Conservation (phyloP, 1,140 invertebrate species). For the Euglossa dilemma region DNA sequence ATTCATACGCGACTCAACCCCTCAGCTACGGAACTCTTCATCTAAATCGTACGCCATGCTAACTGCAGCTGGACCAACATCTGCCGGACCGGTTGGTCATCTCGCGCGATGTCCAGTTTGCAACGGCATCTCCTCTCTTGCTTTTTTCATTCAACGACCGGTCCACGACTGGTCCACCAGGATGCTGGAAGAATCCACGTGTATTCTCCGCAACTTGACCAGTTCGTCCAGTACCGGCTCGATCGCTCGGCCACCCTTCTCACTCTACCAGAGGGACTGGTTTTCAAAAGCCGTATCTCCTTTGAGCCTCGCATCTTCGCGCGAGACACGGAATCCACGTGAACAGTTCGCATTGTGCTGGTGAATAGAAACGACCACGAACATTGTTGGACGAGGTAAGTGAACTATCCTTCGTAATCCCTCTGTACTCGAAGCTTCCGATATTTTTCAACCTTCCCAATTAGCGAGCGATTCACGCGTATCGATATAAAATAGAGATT, state of each 20-base stretch:
- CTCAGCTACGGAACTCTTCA: slow-evolving; percentile 3
- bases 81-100: slow-evolving; percentile 81
- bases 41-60: slow-evolving; percentile 43
- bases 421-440: neutral
- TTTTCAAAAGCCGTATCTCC: slow-evolving; percentile 67
- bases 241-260: slow-evolving; percentile 67
- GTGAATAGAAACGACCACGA: slow-evolving; percentile 9
- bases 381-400: neutral
- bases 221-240: slow-evolving; percentile 71
- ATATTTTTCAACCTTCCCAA: neutral
- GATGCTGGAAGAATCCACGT: slow-evolving; percentile 76
- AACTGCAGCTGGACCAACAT: slow-evolving; percentile 80
- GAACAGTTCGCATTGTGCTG: slow-evolving; percentile 55
- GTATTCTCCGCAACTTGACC: slow-evolving; percentile 67
- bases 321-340: slow-evolving; percentile 51
- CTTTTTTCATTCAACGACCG: slow-evolving; percentile 58
- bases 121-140: slow-evolving; percentile 49
- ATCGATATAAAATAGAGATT: neutral
- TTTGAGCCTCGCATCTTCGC: slow-evolving; percentile 33
- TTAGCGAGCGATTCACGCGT: neutral
- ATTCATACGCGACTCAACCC: neutral
- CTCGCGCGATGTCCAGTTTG: slow-evolving; percentile 75
- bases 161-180: slow-evolving; percentile 77
- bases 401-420: neutral
- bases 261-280: slow-evolving; percentile 71